Evolutionary conservation across 1,140 invertebrate genomes (phyloP).

Genomic region (Drosophila nigrodunni): DNA sequence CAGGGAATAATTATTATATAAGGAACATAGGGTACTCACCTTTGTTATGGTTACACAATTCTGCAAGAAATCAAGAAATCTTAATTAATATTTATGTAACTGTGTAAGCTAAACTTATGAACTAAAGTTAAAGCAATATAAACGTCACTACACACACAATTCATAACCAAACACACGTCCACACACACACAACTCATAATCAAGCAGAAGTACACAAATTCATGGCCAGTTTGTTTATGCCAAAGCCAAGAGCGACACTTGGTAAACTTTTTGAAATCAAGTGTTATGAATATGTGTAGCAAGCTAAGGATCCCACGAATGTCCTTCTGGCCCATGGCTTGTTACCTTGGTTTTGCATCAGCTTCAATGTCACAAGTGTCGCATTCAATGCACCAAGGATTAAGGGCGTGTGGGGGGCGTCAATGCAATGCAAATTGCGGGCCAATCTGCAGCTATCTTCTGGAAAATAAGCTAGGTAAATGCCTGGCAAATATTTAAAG

Average conservation of each 20-base stretch:
- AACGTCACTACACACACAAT: not conserved
- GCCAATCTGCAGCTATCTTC: conserved; percentile 9
- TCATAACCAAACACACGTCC: conserved; percentile 2
- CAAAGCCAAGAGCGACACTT: conserved; percentile 50
- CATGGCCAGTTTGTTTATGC: conserved; percentile 41
- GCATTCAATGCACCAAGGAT: conserved; percentile 17
- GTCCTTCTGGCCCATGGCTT: not conserved
- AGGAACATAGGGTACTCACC: conserved; percentile 44
- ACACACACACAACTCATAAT: conserved; percentile 6
- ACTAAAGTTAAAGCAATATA: conserved; percentile 20
- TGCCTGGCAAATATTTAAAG: conserved; percentile 45
- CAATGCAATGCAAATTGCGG: conserved; percentile 12
- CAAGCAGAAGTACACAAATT: conserved; percentile 23
- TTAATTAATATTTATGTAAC: conserved; percentile 46
- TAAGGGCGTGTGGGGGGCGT: not conserved
- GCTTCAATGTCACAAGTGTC: conserved; percentile 57
- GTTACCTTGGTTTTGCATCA: conserved; percentile 55
- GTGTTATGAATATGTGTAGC: conserved; percentile 43
- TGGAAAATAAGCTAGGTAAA: conserved; percentile 35
- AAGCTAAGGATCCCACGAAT: not conserved
- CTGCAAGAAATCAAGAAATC: conserved; percentile 55
- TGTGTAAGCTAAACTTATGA: not conserved
- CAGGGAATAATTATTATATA: no score
- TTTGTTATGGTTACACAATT: conserved; percentile 55
- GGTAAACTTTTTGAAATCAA: conserved; percentile 44